Base-by-base conservation (phyloP, 30 jellyfish, hydroid and myxozoan species). In the Clytia hemisphaerica region DNA sequence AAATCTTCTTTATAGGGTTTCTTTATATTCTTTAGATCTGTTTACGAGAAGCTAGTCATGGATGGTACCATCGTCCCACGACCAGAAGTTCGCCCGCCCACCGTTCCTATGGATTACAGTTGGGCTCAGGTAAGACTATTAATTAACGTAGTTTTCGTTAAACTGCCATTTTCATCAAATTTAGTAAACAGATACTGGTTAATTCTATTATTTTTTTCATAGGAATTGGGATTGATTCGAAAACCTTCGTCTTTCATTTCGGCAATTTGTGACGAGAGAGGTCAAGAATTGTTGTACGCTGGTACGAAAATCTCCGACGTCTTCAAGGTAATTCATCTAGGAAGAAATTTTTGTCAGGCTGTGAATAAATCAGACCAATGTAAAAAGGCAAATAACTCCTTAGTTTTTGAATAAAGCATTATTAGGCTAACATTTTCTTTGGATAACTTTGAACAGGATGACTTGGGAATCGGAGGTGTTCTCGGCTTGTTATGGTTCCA, bases 231-330 rank as follows among this genome's bases (percentile, higher is more conserved):
- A 6, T 67, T 92, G 87, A 92, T 92, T 19, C 80, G 99, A 37
- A 92, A 92, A 53, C 99, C 99, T 14, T 83, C 99, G 0, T 92
- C 99, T 4, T 92, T 92, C 58, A 92, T 92, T 32, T 92, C 99
- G 21, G 93, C 99, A 21, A 92, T 92, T 26, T 92, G 99, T 37
- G 99, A 92, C 47, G 99, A 92, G 38, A 71, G 99, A 40, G 99
- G 99, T 30, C 95, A 84, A 49, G 99, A 92, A 42, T 79, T 84
- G 35, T 37, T 80, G 50, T 92, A 92, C 68, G 95, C 99, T 30
- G 99, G 99, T 12, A 82, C 78, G 67, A 95, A 95, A 9, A 77
- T 92, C 19, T 63, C 84, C 6, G 99, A 92, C 38, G 92, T 92
- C 30, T 84, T 92, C 82, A 79, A 84, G 86, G 98, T 76, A 38